Evolutionary conservation across 2,888 invertebrate species (phyloP).

Genomic region (Leptinotarsa peninsularis): DNA sequence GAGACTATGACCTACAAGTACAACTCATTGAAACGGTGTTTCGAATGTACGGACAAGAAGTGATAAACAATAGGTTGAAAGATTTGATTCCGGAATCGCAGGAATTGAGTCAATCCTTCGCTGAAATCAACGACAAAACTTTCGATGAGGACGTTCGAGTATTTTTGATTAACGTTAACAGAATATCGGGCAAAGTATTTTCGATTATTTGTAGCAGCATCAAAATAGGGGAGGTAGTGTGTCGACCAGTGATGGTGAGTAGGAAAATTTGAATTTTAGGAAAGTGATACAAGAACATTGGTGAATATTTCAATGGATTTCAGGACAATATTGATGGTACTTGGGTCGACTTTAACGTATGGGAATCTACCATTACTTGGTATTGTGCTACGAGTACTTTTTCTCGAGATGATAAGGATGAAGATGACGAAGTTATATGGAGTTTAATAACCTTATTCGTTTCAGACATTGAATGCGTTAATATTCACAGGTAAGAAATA

Average conservation of each 20-base stretch:
- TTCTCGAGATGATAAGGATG: neutral
- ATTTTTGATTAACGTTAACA: slow-evolving; percentile 38
- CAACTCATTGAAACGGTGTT: slow-evolving; percentile 38
- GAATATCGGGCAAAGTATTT: slow-evolving; percentile 36
- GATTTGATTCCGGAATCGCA: slow-evolving; percentile 40
- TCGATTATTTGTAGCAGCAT: slow-evolving; percentile 38
- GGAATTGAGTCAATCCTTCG: slow-evolving; percentile 35
- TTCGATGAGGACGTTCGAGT: slow-evolving; percentile 37
- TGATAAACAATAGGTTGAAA: slow-evolving; percentile 27
- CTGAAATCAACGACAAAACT: slow-evolving; percentile 28
- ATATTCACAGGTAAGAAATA: slow-evolving; percentile 20
- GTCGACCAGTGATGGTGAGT: slow-evolving; percentile 35
- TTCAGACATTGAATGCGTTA: slow-evolving; percentile 30
- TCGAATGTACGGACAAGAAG: slow-evolving; percentile 32
- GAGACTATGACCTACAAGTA: slow-evolving; percentile 43
- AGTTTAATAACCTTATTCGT: slow-evolving; percentile 34
- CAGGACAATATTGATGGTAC: slow-evolving; percentile 31
- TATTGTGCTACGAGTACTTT: slow-evolving; percentile 28
- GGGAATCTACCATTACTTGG: slow-evolving; percentile 37
- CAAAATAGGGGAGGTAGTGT: slow-evolving; percentile 25
- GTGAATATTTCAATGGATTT: slow-evolving; percentile 8
- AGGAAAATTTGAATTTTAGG: neutral
- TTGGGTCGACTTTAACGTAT: slow-evolving; percentile 42
- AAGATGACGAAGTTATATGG: slow-evolving; percentile 20
- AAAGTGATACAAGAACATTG: neutral